Base-by-base conservation (phyloP, 2,888 invertebrate species). In the Catotricha subobsoleta region DNA sequence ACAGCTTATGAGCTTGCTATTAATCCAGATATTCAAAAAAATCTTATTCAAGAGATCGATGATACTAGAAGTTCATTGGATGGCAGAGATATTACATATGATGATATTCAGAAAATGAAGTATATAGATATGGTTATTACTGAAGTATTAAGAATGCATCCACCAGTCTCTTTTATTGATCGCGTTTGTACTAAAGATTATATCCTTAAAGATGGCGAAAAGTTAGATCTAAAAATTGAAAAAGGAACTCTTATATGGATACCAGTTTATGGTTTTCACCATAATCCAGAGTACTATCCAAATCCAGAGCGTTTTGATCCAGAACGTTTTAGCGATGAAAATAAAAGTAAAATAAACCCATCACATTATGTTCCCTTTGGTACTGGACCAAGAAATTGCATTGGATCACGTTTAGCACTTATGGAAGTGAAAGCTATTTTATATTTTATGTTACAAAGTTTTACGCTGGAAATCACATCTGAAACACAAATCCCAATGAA, bases 221-320 rank as follows among this genome's bases (percentile, higher is more conserved):
- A n/a, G n/a, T 4, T 19, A 9, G n/a, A 23, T 20, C 18, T 36
- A 9, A 8, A 31, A 19, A 35, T 35, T 28, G 29, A 31, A 8
- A 33, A 40, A 25, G 33, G 40, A 3, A 19, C 21, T 46, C 46
- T 29, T 42, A 43, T 18, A 0, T 49, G 50, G 39, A 44, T 66
- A 16, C 59, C 65, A 0, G 48, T 57, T 2, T 51, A 50, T 27
- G 54, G 51, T 0, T 42, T 65, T 3, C 65, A 66, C 3, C 48
- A 47, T 2, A 61, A 65, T 44, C 50, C 56, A 0, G 43, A 57
- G 2, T 50, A 56, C 41, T 64, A 53, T 43, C 47, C 56, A 0
- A 51, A 65, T 15, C 64, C 65, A 0, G 49, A 55, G 0, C 53
- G 51, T 27, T 66, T 66, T 42, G 48, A 60, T 42, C 65, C 65